Evolutionary conservation across 2,888 invertebrate genomes (phyloP).

Genomic region (Hemaris fuciformis): DNA sequence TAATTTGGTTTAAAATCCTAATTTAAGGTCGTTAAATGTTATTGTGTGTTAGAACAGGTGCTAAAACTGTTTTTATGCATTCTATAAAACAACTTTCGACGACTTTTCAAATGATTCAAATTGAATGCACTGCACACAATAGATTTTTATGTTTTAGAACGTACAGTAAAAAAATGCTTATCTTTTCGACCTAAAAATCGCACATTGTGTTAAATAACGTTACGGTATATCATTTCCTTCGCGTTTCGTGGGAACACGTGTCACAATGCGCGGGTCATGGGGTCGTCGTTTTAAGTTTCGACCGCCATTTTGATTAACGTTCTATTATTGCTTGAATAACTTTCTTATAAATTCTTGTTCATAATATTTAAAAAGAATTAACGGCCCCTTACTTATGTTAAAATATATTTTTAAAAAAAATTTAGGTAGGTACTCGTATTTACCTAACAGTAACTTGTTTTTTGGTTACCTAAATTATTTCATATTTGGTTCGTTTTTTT

Average conservation of each 20-base stretch:
- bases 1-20: not conserved
- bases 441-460: too few relatives aligned
- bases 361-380: not conserved
- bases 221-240: slow-evolving; percentile 35
- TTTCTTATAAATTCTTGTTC: slow-evolving; percentile 23
- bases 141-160: not conserved
- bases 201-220: slow-evolving; percentile 47
- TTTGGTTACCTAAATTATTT: too few relatives aligned
- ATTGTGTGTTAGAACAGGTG: not conserved
- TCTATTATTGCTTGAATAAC: slow-evolving; percentile 23
- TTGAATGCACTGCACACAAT: not conserved
- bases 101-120: not conserved
- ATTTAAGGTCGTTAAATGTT: not conserved
- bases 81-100: not conserved
- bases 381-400: too few relatives aligned
- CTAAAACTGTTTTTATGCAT: not conserved
- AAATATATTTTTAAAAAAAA: too few relatives aligned
- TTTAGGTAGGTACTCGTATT: too few relatives aligned
- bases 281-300: slow-evolving; percentile 31
- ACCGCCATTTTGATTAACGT: slow-evolving; percentile 21
- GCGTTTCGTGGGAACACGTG: slow-evolving; percentile 41
- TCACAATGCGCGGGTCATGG: slow-evolving; percentile 31
- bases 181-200: slow-evolving; percentile 38
- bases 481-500: too few relatives aligned
- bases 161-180: slow-evolving; percentile 27